These are phyloP conservation scores for Sapajus apella DNA, from an alignment of 2,113 vertebrate species.

Conservation along the genomic window DNA sequence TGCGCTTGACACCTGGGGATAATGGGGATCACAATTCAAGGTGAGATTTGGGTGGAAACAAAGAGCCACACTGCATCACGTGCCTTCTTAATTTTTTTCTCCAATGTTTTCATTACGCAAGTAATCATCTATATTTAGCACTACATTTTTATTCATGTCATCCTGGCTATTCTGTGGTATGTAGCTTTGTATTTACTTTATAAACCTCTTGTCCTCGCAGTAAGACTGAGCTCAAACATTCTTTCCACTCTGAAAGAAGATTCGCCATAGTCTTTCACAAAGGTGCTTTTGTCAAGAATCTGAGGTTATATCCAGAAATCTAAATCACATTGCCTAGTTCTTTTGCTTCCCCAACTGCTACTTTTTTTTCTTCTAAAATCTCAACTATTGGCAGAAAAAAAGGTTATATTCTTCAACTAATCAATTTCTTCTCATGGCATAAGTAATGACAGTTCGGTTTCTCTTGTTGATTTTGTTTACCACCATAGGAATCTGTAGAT, in stretches of 20 bases:
- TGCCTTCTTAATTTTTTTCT: neutral
- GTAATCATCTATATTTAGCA: neutral
- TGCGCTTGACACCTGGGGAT: no score
- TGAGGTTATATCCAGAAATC: neutral
- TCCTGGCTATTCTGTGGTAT: neutral
- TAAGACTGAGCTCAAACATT: neutral
- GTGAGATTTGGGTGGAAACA: no score
- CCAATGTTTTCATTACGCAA: neutral
- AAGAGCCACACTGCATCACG: no score
- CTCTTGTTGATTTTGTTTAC: neutral
- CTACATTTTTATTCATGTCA: neutral
- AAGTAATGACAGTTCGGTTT: neutral
- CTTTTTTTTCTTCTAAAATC: neutral
- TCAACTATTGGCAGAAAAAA: neutral
- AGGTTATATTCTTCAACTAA: neutral
- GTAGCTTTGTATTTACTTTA: neutral
- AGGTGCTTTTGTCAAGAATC: neutral
- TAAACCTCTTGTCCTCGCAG: neutral
- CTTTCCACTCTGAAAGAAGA: neutral
- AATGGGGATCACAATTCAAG: no score
- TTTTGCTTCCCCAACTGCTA: neutral
- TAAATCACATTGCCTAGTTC: neutral
- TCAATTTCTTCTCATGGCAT: neutral
- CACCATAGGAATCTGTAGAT: neutral
- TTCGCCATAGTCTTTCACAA: neutral